phyloP scores from a whole-genome alignment of 2,888 invertebrate genomes.

The Tipula unca region DNA sequence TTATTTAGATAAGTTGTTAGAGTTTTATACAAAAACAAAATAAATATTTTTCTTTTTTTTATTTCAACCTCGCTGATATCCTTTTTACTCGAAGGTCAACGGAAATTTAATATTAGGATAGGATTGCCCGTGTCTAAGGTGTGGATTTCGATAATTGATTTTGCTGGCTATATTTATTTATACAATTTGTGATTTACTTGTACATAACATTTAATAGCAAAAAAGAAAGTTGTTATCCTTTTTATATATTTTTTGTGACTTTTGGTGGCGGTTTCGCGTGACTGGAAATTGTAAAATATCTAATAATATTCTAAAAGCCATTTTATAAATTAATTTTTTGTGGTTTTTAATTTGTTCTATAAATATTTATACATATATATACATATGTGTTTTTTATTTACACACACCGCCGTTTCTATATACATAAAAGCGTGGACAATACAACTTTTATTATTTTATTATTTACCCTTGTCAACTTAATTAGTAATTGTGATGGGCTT shows the following conservation, averaged over 20 bases:
- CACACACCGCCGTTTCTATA: background rate
- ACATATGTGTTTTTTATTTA: background rate
- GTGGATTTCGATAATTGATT: background rate
- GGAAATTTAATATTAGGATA: background rate
- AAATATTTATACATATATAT: background rate
- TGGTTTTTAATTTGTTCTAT: background rate
- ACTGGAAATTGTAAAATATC: background rate
- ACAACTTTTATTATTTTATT: background rate
- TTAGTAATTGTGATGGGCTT: background rate
- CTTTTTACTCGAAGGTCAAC: background rate
- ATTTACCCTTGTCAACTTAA: background rate
- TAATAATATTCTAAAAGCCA: background rate
- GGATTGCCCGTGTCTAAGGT: background rate
- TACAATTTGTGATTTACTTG: background rate
- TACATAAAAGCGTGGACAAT: background rate
- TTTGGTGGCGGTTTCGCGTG: background rate
- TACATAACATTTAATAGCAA: background rate
- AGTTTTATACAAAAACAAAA: background rate
- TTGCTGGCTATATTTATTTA: background rate
- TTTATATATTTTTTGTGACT: background rate
- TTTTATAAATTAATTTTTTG: background rate
- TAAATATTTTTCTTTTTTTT: background rate
- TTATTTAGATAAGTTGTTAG: background rate
- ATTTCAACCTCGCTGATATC: background rate
- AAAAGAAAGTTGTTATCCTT: background rate